These are phyloP conservation scores for Leptarthrus brevirostris DNA, from an alignment of 2,888 invertebrate genomes.

Conservation along the genomic window DNA sequence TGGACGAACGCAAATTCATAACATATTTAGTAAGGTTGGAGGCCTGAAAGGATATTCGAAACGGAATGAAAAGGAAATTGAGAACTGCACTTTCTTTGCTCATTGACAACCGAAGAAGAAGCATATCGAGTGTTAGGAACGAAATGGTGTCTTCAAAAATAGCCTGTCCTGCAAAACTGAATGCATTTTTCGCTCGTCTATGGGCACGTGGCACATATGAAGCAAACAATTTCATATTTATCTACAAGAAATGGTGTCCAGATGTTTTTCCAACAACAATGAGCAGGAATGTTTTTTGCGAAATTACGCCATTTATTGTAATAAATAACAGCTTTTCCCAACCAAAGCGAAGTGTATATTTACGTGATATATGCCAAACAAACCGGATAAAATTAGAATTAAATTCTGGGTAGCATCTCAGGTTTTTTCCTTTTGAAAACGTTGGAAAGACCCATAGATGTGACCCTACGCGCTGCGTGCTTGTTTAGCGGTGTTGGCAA, in stretches of 20 bases:
- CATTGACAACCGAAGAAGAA: slow-evolving; percentile 53
- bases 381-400: slow-evolving; percentile 59
- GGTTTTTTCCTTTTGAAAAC: no score
- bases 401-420: slow-evolving; percentile 58
- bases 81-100: slow-evolving; percentile 54
- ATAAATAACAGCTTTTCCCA: neutral
- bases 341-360: slow-evolving; percentile 57
- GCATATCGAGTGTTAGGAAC: slow-evolving; percentile 52
- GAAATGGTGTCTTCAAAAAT: slow-evolving; percentile 52
- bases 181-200: slow-evolving; percentile 41
- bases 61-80: slow-evolving; percentile 54
- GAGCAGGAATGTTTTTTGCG: slow-evolving; percentile 35
- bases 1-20: slow-evolving; percentile 35
- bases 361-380: slow-evolving; percentile 59
- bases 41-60: slow-evolving; percentile 54
- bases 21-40: slow-evolving; percentile 52
- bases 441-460: no score
- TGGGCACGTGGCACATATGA: neutral
- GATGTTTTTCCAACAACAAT: no score
- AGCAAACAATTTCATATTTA: slow-evolving; percentile 6
- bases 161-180: slow-evolving; percentile 50
- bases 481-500: no score
- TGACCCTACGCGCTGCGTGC: no score
- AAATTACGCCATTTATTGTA: slow-evolving; percentile 34
- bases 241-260: slow-evolving; percentile 4